phyloP scores from a whole-genome alignment of 1,140 invertebrate genomes.

The Battus philenor region DNA sequence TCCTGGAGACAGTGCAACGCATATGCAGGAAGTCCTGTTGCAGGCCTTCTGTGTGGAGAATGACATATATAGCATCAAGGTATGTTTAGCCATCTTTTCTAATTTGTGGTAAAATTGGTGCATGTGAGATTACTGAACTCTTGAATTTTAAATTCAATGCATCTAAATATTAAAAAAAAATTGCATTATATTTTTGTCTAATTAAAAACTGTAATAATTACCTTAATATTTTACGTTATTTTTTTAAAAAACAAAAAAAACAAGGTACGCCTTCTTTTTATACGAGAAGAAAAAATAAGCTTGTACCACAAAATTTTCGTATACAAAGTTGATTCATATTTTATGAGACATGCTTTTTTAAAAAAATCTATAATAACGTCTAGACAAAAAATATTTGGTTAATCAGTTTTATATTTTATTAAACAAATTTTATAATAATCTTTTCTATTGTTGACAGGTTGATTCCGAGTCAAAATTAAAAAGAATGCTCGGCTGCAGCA shows the following conservation, averaged over 20 bases:
- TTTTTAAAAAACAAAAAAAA: too few species aligned
- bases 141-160: too few species aligned
- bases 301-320: neutral
- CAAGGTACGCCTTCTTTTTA: too few species aligned
- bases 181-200: too few species aligned
- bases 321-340: neutral
- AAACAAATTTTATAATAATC: neutral
- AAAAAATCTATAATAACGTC: too few species aligned
- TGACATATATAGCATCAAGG: conserved; percentile 82
- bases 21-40: conserved; percentile 82
- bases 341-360: too few species aligned
- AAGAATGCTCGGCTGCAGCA: conserved; percentile 65
- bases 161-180: too few species aligned
- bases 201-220: too few species aligned
- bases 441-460: conserved; percentile 55
- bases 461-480: conserved; percentile 76
- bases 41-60: conserved; percentile 83
- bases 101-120: too few species aligned
- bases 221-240: too few species aligned
- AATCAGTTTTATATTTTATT: conserved; percentile 17
- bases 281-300: too few species aligned
- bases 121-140: too few species aligned
- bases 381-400: neutral
- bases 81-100: conserved; percentile 35
- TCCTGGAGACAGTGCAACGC: conserved; percentile 79